phyloP scores from a whole-genome alignment of 2,888 invertebrate species.

The Drosophila recens region DNA sequence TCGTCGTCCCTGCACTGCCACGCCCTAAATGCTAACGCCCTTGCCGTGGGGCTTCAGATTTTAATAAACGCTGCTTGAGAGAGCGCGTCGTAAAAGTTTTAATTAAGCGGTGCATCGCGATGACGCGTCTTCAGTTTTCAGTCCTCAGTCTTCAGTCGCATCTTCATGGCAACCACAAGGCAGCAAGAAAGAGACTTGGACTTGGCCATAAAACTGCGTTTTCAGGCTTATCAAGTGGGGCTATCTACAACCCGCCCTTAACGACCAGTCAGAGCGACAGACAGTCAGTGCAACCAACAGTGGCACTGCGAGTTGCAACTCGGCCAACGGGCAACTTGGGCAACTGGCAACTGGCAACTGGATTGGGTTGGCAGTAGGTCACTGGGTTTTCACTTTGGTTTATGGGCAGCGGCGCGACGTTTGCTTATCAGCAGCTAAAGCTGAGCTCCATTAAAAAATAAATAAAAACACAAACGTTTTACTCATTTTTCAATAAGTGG shows the following conservation, averaged over 20 bases:
- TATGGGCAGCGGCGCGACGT: conserved; percentile 59
- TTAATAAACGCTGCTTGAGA: conserved; percentile 69
- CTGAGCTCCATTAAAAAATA: conserved; percentile 60
- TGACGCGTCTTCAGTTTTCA: conserved; percentile 24
- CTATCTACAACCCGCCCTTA: conserved; percentile 43
- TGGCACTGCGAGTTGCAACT: conserved; percentile 29
- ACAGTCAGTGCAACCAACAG: conserved; percentile 5
- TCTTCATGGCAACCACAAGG: conserved; percentile 42
- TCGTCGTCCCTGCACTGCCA: conserved; percentile 41
- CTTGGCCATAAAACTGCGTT: conserved; percentile 56
- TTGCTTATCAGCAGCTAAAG: conserved; percentile 69
- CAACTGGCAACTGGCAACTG: conserved; percentile 32
- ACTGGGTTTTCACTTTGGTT: conserved; percentile 77
- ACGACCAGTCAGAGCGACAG: conserved; percentile 4
- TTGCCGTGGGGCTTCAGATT: conserved; percentile 63
- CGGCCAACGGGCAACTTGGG: conserved; percentile 54
- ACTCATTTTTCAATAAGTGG: conserved; percentile 74
- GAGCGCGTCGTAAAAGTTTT: conserved; percentile 67
- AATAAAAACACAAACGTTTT: conserved; percentile 59
- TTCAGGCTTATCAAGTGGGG: conserved; percentile 57
- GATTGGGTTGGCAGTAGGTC: conserved; percentile 60
- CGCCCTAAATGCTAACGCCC: conserved; percentile 21
- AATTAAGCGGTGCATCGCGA: conserved; percentile 61
- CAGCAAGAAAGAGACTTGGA: conserved; percentile 37
- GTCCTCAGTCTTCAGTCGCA: conserved; percentile 16